A percentile compares a stretch with the other conserved stretches of the same genome.
These are phyloP conservation scores for Corydoras sp. DNA, from an alignment of 2,113 vertebrate genomes.

Conservation along the genomic window DNA sequence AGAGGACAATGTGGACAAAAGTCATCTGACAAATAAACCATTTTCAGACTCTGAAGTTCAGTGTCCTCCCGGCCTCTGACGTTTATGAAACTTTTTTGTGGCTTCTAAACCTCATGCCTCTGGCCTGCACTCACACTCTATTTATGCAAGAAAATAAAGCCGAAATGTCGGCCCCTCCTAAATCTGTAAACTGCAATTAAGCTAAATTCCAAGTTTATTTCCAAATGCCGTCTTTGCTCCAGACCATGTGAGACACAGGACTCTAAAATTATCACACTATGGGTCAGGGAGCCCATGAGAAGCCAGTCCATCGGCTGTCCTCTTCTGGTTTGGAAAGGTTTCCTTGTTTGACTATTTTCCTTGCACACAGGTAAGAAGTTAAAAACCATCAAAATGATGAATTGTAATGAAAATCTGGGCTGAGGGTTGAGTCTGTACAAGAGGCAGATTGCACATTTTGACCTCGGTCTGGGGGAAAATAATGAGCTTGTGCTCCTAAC, in stretches of 20 bases:
- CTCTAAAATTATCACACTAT: conserved; percentile 76
- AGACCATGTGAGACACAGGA: conserved; percentile 69
- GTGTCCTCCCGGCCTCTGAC: conserved; percentile 62
- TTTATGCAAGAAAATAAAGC: conserved; percentile 75
- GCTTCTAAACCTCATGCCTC: conserved; percentile 70
- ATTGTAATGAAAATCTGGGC: no score
- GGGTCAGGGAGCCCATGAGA: conserved; percentile 61
- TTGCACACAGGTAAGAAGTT: neutral
- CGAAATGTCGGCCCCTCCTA: conserved; percentile 72
- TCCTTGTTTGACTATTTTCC: neutral
- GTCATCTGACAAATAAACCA: neutral
- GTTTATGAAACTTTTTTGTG: conserved; percentile 65
- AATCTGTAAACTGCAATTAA: conserved; percentile 76
- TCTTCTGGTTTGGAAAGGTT: neutral
- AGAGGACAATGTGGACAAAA: neutral
- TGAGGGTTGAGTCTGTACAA: no score
- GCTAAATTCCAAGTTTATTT: conserved; percentile 75
- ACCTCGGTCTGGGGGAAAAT: no score
- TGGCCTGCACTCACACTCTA: conserved; percentile 69
- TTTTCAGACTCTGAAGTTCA: conserved; percentile 36
- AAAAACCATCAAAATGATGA: no score
- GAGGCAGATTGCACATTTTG: no score
- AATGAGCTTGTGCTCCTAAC: no score
- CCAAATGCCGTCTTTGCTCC: conserved; percentile 68
- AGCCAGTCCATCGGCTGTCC: conserved; percentile 48